These are phyloP conservation scores for Lasioglossum vierecki DNA, from an alignment of 2,888 invertebrate species.

Conservation along the genomic window DNA sequence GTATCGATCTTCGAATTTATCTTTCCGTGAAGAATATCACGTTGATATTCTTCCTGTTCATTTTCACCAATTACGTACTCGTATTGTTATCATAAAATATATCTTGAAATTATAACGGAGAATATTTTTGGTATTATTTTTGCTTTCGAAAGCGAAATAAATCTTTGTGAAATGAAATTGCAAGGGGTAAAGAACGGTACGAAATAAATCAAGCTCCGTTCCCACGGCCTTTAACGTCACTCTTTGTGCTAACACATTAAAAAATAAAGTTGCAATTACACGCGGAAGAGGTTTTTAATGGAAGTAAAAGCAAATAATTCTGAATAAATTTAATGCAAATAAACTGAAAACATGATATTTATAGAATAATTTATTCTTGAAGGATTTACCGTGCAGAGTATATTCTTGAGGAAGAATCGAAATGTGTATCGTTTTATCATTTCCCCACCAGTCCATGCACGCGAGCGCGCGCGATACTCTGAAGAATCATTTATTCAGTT, in stretches of 20 bases:
- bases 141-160: neutral
- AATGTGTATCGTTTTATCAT: slow-evolving; percentile 18
- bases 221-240: neutral
- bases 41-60: neutral
- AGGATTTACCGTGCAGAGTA: neutral
- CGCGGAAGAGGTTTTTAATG: neutral
- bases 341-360: neutral
- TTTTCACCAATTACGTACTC: neutral
- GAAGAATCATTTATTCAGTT: slow-evolving; percentile 67
- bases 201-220: neutral
- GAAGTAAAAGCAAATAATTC: neutral
- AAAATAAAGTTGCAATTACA: neutral
- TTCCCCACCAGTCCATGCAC: slow-evolving; percentile 21
- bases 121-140: neutral
- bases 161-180: neutral
- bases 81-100: neutral
- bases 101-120: neutral
- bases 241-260: neutral
- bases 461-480: slow-evolving; percentile 16
- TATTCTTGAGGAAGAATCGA: neutral
- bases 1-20: neutral
- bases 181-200: neutral
- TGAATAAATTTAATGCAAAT: neutral
- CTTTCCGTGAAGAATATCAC: neutral
- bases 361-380: neutral